These are phyloP conservation scores for Keiferia lycopersicella DNA, from an alignment of 2,888 invertebrate genomes.

Conservation along the genomic window DNA sequence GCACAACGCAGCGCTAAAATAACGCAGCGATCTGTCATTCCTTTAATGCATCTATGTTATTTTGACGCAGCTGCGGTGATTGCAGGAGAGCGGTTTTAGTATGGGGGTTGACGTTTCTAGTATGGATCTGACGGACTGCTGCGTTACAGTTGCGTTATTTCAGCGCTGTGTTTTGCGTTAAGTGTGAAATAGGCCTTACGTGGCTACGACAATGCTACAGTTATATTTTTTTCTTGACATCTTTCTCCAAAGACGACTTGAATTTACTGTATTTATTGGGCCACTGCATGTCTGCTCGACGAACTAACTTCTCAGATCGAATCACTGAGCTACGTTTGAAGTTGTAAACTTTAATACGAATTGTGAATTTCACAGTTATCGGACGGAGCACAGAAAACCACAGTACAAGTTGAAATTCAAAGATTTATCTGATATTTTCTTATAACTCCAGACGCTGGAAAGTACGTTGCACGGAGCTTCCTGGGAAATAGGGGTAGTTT, in stretches of 20 bases:
- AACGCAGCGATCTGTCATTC: no score
- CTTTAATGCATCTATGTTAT: no score
- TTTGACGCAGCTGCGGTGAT: no score
- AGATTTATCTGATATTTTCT: constrained; percentile 19
- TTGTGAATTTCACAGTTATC: constrained; percentile 5
- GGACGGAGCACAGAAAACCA: neutral
- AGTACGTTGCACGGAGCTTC: constrained; percentile 3
- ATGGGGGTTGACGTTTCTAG: no score
- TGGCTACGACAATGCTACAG: no score
- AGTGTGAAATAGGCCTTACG: no score
- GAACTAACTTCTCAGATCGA: neutral
- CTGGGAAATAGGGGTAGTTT: constrained; percentile 25
- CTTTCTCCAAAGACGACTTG: neutral
- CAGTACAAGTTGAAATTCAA: constrained; percentile 9
- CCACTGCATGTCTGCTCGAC: neutral
- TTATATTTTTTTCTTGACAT: no score
- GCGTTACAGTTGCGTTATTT: no score
- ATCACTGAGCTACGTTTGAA: neutral
- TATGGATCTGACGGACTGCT: no score
- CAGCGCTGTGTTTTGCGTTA: no score
- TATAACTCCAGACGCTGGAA: neutral
- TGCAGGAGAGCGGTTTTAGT: no score
- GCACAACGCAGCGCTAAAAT: no score
- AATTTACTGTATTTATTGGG: neutral
- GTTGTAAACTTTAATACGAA: neutral